Conservation (phyloP, 2,797 vertebrate species). For the Argya squamiceps region DNA sequence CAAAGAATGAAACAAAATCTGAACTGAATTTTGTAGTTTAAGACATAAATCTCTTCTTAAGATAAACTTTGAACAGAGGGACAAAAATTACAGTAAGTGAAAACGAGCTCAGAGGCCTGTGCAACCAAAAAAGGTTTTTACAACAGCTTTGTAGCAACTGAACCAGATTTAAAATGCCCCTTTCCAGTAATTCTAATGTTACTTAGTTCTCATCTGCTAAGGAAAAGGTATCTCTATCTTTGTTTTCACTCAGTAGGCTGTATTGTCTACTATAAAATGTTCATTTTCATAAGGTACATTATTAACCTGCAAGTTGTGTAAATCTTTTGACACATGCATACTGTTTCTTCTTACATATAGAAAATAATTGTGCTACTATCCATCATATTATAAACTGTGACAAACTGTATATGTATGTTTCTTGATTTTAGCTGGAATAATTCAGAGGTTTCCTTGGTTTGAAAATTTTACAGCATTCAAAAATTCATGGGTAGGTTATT, state of each 20-base stretch:
- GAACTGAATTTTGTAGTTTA: not conserved
- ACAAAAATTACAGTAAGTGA: not conserved
- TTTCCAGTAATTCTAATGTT: not conserved
- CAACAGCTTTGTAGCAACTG: not conserved
- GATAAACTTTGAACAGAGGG: not conserved
- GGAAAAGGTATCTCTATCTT: not conserved
- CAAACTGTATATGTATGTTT: not conserved
- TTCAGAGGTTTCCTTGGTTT: not conserved
- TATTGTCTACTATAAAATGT: not conserved
- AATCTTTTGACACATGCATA: conserved; percentile 31
- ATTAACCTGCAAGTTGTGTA: not conserved
- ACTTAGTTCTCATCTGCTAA: not conserved
- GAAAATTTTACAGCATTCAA: not conserved
- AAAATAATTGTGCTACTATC: conserved; percentile 26
- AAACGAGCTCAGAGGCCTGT: not conserved
- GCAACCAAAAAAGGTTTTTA: not conserved
- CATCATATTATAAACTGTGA: not conserved
- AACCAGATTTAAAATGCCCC: not conserved
- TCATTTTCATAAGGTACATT: not conserved
- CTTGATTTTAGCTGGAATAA: conserved; percentile 10
- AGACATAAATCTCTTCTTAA: not conserved
- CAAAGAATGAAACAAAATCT: not conserved
- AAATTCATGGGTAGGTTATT: not conserved
- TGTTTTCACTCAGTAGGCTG: not conserved
- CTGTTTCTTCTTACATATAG: conserved; percentile 1